Conservation (phyloP, 2,888 invertebrate species). For the Patella depressa region DNA sequence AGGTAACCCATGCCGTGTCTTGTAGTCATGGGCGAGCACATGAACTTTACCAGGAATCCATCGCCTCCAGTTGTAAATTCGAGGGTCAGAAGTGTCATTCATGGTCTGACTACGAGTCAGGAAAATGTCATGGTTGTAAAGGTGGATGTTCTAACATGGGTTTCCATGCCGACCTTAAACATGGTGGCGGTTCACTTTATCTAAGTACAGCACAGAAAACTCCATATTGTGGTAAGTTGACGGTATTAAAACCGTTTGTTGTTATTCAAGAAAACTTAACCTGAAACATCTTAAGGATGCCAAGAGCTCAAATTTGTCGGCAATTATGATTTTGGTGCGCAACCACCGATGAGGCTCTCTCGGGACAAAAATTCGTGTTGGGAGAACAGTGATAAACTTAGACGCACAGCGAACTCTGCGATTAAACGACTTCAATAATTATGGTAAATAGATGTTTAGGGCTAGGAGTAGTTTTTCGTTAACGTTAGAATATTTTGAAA, state of each 20-base stretch:
- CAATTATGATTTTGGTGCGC: too few species aligned
- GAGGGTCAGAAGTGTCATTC: conserved; percentile 42
- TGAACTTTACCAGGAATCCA: conserved; percentile 47
- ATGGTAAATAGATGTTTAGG: too few species aligned
- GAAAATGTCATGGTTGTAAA: conserved; percentile 48
- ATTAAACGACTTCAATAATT: too few species aligned
- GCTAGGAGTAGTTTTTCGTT: too few species aligned
- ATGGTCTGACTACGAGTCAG: conserved; percentile 43
- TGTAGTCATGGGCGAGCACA: conserved; percentile 51
- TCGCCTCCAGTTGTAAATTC: conserved; percentile 50
- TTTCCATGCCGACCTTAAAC: conserved; percentile 42
- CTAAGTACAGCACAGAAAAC: conserved; percentile 47
- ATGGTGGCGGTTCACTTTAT: conserved; percentile 46
- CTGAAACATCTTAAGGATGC: too few species aligned
- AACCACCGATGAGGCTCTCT: too few species aligned
- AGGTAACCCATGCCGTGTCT: conserved; percentile 28
- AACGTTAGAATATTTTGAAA: too few species aligned
- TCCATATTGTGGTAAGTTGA: conserved; percentile 52
- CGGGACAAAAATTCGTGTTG: too few species aligned
- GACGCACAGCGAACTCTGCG: too few species aligned
- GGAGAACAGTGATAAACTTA: too few species aligned
- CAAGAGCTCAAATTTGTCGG: too few species aligned
- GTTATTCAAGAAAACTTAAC: not conserved
- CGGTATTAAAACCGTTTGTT: not conserved
- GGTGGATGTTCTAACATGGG: conserved; percentile 57